phyloP scores from a whole-genome alignment of 2,888 invertebrate species.

The Anarsia innoxiella region DNA sequence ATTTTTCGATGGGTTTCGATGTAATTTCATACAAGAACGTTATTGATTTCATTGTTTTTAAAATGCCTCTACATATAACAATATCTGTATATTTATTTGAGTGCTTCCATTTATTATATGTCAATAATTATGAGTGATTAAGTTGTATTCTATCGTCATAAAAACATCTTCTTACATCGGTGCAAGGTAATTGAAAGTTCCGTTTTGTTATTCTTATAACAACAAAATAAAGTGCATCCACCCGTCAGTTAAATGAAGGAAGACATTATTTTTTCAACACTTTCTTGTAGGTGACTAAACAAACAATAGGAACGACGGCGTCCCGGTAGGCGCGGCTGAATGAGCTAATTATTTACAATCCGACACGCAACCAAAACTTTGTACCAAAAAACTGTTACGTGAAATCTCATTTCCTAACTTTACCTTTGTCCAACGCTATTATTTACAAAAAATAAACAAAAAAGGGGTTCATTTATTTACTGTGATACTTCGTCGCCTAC shows the following conservation, averaged over 20 bases:
- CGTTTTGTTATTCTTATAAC: no score
- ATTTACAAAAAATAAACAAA: constrained; percentile 41
- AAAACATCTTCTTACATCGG: no score
- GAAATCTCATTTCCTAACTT: constrained; percentile 71
- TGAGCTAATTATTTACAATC: constrained; percentile 72
- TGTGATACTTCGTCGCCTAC: constrained; percentile 30
- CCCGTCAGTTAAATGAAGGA: constrained; percentile 25
- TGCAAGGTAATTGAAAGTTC: no score
- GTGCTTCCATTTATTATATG: no score
- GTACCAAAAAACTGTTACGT: constrained; percentile 64
- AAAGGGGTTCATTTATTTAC: no score
- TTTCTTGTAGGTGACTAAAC: constrained; percentile 42
- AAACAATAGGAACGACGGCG: constrained; percentile 52
- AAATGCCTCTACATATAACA: no score
- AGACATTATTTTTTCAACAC: constrained; percentile 48
- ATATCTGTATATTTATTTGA: no score
- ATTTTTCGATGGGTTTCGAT: constrained; percentile 26
- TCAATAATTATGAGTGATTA: no score
- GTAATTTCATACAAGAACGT: constrained; percentile 11
- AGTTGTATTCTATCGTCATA: no score
- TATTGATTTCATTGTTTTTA: no score
- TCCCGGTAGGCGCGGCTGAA: constrained; percentile 59
- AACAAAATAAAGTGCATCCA: constrained; percentile 12
- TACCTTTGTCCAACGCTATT: constrained; percentile 49
- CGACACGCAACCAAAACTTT: constrained; percentile 58